Evolutionary conservation across 2,888 invertebrate species (phyloP), one percentile per base, ranked within the genome.

Genomic region (Magallana nippona): DNA sequence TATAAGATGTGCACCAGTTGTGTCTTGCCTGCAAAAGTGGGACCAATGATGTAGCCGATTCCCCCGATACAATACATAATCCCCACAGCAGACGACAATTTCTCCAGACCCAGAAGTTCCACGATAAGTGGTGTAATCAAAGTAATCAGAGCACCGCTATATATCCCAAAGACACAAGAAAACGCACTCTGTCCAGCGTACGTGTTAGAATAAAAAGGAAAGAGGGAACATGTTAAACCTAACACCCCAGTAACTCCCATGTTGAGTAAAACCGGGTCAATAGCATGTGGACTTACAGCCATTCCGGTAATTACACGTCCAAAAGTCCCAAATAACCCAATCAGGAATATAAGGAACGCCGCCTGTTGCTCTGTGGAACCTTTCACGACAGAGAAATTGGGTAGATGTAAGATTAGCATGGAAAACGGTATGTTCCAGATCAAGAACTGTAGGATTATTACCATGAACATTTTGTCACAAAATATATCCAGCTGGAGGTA

Each of bases 231-330:
- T 32, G 82, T 27, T 22, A 85, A n/a, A 19, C 88, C 88, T 19
- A 80, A 79, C 27, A 88, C 56, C 2, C 87, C 88, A n/a, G 83
- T 81, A 78, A 86, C 78, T 3, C 86, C 86, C 19, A 85, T 60
- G 60, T 87, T 85, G 77, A 88, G 79, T 44, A 88, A 44, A 2
- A 87, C 85, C 1, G 88, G 86, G 22, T 86, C 86, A 63, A 88
- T 58, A 15, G 82, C 83, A 3, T 84, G 78, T 57, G 82, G 84
- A 13, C 87, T 84, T 11, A 84, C 82, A 8, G 85, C 84, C 55
- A 88, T 83, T 19, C 88, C 88, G 13, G 84, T 83, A 0, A 88
- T 44, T 17, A 87, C 83, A n/a, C 88, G 57, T 13, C 85, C 85
- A 55, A 85, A 78, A 27, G 82, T 82, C 55, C 84, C 82, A 8